Conservation (phyloP, 2,797 vertebrate species). For the Huso huso region DNA sequence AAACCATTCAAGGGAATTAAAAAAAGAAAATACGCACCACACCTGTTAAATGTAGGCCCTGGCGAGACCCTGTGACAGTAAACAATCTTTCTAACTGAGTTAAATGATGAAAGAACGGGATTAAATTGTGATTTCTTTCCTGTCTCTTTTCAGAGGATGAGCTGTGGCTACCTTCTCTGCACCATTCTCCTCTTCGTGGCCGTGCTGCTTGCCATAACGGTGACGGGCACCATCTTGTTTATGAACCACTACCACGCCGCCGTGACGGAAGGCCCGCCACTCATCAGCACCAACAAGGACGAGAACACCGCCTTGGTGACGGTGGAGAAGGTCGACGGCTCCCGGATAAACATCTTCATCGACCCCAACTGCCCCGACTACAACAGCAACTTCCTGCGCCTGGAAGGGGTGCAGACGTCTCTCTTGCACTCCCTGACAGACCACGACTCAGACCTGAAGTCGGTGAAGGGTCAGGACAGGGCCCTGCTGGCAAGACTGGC, state of each 20-base stretch:
- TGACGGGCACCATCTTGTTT: constrained; percentile 86
- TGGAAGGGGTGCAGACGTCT: constrained; percentile 83
- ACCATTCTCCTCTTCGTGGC: constrained; percentile 87
- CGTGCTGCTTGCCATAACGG: constrained; percentile 78
- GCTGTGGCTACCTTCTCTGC: constrained; percentile 85
- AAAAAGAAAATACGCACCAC: too few relatives aligned
- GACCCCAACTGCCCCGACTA: constrained; percentile 92
- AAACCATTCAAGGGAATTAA: too few relatives aligned
- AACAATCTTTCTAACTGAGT: constrained; percentile 5
- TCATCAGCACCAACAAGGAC: constrained; percentile 87
- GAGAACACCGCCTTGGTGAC: constrained; percentile 90
- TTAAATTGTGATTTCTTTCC: too few relatives aligned
- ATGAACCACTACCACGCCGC: constrained; percentile 86
- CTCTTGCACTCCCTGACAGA: constrained; percentile 74
- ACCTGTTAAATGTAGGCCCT: too few relatives aligned
- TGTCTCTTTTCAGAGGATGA: constrained; percentile 69
- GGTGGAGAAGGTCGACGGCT: constrained; percentile 83
- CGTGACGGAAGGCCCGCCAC: constrained; percentile 73
- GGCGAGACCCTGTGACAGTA: too few relatives aligned
- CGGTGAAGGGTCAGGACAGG: constrained; percentile 71
- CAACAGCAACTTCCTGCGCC: constrained; percentile 68
- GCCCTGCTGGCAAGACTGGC: constrained; percentile 78
- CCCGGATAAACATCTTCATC: constrained; percentile 92
- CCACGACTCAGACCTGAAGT: constrained; percentile 72
- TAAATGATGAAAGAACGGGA: neutral